Base-by-base conservation (phyloP, 2,113 vertebrate genomes). In the Corydoras sp. region DNA sequence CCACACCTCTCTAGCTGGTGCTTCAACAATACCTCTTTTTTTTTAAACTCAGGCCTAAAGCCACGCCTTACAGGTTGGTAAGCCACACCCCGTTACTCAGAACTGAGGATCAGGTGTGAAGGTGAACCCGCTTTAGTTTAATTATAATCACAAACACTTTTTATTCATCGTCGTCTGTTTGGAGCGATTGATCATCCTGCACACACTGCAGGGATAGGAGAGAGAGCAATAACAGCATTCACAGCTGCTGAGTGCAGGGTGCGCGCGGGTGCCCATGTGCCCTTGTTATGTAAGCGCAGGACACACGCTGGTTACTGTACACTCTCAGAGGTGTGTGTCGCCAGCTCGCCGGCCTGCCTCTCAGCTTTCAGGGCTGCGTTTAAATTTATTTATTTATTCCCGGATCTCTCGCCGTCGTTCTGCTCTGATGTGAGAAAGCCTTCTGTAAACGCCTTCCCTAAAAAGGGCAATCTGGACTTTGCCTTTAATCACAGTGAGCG, bases 241-340 rank as follows among this genome's bases (percentile, higher is more conserved):
- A 67, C 80, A 77, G 82, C 78, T 83, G 78, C 74, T 78, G 15
- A 67, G 69, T 77, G 81, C 77, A 71, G 81, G 83, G 85, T 86
- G 80, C 77, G 84, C 77, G 83, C 79, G 77, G 60, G 68, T 58
- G 58, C 81, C 75, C 83, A 81, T 74, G 81, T 85, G 83, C 88
- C 80, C 85, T 50, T 9, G 35, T 89, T 89, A 89, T 71, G 76
- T 77, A 89, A 89, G 80, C 76, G 76, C 65, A 67, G 35, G 10
- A 83, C 81, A 81, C 80, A 82, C 82, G 75, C 77, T 14, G 31
- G 30, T 66, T 12, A 65, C 24, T 65, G 50, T 53, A 65, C 62
- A 83, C 80, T 81, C 81, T 81, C 80, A 76, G 76, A 76, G 70
- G 35, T 43, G 35, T 43, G 35, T 43, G 35, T 43, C 35, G 35